Base-by-base conservation (phyloP, 2,113 vertebrate genomes). In the Maccullochella peelii region DNA sequence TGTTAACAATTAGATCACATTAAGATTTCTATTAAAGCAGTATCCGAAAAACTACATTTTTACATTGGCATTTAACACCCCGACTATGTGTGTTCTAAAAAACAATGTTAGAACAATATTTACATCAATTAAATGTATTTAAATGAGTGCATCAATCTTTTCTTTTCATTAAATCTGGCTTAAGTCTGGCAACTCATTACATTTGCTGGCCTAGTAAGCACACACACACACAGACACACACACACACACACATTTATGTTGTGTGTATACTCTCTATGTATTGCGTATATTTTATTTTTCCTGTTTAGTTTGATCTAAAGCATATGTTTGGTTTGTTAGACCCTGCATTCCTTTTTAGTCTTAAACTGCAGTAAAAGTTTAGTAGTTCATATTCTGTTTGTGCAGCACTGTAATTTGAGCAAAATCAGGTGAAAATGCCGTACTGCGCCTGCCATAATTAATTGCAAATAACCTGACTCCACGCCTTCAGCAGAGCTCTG, bases 151-250 rank as follows among this genome's bases (percentile, higher is more conserved):
- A 58, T 61, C 23, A 73, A 66, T 70, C 61, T 50, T 40, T 61
- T 59, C 42, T 70, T 84, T 74, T 70, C 27, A 73, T 82, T 66
- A 52, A 79, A 85, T 66, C 23, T 63, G 55, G 12, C 50, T 80
- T 11, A 38, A 40, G 33, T 8, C 47, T 49, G 47, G 30, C 16
- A 76, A 27, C 61, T 74, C 36, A 50, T 83, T 57, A 80, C 18
- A 74, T 73, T 40, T 63, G 61, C 40, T 55, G 62, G n/a, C 61
- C 12, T n/a, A 21, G 18, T 38, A 42, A 55, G 16, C 15, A 54
- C 11, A 44, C 23, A 58, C 21, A 71, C 11, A 20, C 5, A 66
- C n/a, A 42, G 5, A 42, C 7, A 42, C 40, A 42, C 2, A 1
- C 12, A 47, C 12, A 62, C 16, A 71, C 61, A 70, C 16, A 47